Conservation (phyloP, 2,113 vertebrate genomes). For the Rostratula benghalensis region DNA sequence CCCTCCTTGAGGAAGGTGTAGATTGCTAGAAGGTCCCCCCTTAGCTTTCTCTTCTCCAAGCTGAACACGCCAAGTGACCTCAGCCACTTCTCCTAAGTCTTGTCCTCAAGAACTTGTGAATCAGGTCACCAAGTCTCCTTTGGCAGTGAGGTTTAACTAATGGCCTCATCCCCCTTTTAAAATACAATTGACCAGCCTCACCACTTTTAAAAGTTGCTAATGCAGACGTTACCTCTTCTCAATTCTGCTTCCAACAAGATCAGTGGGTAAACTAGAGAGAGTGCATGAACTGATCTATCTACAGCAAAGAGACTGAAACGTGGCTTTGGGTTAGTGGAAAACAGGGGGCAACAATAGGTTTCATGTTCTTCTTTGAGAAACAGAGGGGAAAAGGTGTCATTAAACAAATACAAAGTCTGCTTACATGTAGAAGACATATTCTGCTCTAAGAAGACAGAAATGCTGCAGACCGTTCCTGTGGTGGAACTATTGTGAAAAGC, state of each 20-base stretch:
- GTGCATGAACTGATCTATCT: neutral
- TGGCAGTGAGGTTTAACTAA: neutral
- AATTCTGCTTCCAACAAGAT: neutral
- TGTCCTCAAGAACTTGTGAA: neutral
- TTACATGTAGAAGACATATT: neutral
- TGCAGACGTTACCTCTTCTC: neutral
- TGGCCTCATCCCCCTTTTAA: neutral
- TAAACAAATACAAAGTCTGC: neutral
- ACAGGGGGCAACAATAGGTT: neutral
- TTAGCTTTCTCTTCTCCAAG: neutral
- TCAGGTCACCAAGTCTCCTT: neutral
- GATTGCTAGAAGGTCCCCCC: neutral
- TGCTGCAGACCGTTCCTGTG: neutral
- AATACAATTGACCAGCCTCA: neutral
- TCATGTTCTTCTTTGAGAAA: neutral
- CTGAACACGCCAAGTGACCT: neutral
- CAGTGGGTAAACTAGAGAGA: neutral
- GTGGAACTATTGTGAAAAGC: neutral
- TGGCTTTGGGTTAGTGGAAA: neutral
- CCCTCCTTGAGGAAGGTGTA: neutral
- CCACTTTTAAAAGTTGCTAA: neutral
- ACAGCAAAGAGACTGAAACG: neutral
- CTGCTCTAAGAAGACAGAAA: neutral
- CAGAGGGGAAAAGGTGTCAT: neutral
- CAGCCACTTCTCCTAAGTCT: rapidly evolving